Evolutionary conservation across 2,888 invertebrate genomes (phyloP), one percentile per base, ranked within the genome.

Genomic region (Tiliacea citrago): DNA sequence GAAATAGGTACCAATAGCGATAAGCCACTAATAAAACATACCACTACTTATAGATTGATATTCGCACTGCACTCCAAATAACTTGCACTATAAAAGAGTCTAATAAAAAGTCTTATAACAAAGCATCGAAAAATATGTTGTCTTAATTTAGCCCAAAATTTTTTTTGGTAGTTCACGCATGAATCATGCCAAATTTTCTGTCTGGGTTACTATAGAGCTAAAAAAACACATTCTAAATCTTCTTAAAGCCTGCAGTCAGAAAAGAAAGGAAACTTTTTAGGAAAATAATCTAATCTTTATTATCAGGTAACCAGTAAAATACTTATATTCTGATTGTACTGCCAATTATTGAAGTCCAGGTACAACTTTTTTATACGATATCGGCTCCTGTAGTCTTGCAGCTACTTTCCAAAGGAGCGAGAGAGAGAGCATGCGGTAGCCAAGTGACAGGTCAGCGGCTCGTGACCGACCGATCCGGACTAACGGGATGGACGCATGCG

Each of bases 1-100:
- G 4, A 74, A 42, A 29, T 7, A 2, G 3, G 16, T 21, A 35
- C 13, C 18, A 35, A 16, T 16, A 29, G 16, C 45, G 18, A 68
- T 61, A 42, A 42, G 24, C 24, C 12, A 21, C 29, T 45, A 45
- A 35, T n/a, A 72, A 72, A 53, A 71, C n/a, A 47, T 47, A 8
- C 35, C 13, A 21, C 1, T 18, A 29, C 3, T 29, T 29, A 10
- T 21, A 72, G 13, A 45, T 24, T 55, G 5, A 45, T 72, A 39
- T 73, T 73, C 58, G n/a, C 21, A 63, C 49, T 63, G 24, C 24
- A 21, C 13, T 29, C 8, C 1, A n/a, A 68, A n/a, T 29, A 68
- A 18, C 16, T 35, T 24, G 18, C 1, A 21, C 29, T 68, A 35
- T 47, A 13, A 49, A 69, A 68, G 12, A 12, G 16, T 13, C 10